Evolutionary conservation across 2,113 vertebrate genomes (phyloP).

Genomic region (Brachypteracias leptosomus): DNA sequence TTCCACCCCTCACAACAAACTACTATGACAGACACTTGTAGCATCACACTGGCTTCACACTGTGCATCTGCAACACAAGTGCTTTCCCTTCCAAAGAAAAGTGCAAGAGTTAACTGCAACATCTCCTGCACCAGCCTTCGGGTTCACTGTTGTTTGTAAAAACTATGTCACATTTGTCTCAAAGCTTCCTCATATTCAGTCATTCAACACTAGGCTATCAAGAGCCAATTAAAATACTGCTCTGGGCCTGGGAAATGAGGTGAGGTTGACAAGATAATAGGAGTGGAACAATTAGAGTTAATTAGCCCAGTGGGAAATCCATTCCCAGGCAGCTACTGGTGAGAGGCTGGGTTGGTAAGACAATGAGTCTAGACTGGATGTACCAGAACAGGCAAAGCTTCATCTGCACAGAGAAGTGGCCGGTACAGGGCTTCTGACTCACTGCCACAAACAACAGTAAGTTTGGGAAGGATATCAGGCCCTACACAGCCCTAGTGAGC

Average conservation of each 20-base stretch:
- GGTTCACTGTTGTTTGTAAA: neutral
- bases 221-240: slow-evolving; percentile 58
- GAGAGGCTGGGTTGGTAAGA: slow-evolving; percentile 30
- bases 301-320: slow-evolving; percentile 54
- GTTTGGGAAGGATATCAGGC: neutral
- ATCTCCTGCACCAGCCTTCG: neutral
- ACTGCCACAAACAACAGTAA: neutral
- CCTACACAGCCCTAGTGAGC: neutral
- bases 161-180: neutral
- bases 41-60: neutral
- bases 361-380: slow-evolving; percentile 48
- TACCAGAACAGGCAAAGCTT: slow-evolving; percentile 21
- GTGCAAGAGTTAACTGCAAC: neutral
- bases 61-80: neutral
- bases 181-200: neutral
- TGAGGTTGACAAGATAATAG: slow-evolving; percentile 64
- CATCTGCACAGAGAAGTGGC: neutral
- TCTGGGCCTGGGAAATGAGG: slow-evolving; percentile 64
- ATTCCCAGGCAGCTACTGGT: slow-evolving; percentile 54
- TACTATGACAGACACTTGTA: neutral
- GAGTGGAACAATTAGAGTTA: slow-evolving; percentile 61
- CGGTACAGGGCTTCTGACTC: neutral
- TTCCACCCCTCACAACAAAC: neutral
- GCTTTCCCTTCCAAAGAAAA: neutral
- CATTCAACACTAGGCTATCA: slow-evolving; percentile 51